These are phyloP conservation scores for Amazona guildingii DNA, from an alignment of 2,113 vertebrate species.

Conservation along the genomic window DNA sequence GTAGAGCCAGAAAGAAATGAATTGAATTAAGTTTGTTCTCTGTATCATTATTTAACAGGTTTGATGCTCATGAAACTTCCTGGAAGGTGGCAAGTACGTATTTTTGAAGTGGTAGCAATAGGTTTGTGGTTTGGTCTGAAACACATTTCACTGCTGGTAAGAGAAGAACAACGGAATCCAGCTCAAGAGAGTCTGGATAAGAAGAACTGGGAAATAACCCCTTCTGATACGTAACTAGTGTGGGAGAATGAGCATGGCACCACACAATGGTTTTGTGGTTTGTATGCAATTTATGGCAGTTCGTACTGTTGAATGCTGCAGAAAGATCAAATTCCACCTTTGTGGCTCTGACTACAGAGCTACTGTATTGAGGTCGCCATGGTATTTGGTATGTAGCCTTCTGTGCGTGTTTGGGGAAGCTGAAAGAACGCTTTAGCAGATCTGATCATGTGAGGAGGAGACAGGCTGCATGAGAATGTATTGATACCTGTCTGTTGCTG, in stretches of 20 bases:
- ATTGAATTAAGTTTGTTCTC: background rate
- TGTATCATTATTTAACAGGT: background rate
- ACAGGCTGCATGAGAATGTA: background rate
- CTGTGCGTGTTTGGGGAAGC: background rate
- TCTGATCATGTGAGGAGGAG: background rate
- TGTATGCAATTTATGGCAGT: background rate
- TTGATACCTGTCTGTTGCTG: background rate
- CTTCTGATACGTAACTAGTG: background rate
- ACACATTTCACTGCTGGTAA: background rate
- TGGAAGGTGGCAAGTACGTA: background rate
- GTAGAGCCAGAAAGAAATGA: background rate
- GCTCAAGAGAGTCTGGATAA: background rate
- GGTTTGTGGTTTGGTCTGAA: background rate
- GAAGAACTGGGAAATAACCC: background rate
- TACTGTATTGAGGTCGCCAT: rapidly evolving
- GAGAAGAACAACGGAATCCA: background rate
- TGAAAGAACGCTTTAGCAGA: background rate
- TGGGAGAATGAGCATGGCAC: background rate
- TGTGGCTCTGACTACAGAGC: background rate
- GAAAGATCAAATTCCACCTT: background rate
- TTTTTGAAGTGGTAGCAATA: background rate
- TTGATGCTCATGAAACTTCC: background rate
- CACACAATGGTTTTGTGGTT: background rate
- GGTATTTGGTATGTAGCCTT: background rate
- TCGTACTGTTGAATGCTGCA: background rate